Conservation (phyloP, 2,113 vertebrate species). For the Athene cunicularia region DNA sequence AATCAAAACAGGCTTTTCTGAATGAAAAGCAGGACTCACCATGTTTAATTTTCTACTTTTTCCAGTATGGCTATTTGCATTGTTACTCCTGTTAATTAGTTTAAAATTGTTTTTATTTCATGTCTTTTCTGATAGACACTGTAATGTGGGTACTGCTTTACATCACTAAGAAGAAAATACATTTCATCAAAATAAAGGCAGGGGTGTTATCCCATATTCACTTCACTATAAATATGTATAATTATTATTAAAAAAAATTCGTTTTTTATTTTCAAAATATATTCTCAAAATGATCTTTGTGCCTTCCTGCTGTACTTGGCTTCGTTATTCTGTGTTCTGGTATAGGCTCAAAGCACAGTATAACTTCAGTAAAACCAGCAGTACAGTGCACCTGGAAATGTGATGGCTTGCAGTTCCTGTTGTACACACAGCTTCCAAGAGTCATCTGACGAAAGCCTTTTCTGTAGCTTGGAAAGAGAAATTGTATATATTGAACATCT, state of each 20-base stretch:
- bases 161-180: background rate
- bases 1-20: background rate
- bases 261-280: background rate
- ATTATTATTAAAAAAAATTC: background rate
- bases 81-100: background rate
- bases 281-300: background rate
- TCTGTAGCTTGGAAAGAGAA: conserved; percentile 36
- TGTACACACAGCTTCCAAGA: conserved; percentile 26
- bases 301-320: conserved; percentile 67
- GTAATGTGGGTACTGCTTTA: background rate
- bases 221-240: background rate
- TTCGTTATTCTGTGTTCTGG: conserved; percentile 47
- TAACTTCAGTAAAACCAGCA: conserved; percentile 31
- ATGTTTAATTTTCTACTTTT: background rate
- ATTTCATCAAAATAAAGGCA: background rate
- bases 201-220: background rate
- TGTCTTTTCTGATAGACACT: background rate
- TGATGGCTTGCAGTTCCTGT: conserved; percentile 77
- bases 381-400: conserved; percentile 75
- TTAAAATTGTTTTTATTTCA: background rate
- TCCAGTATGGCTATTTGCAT: background rate
- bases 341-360: conserved; percentile 65
- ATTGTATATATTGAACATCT: background rate
- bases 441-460: conserved; percentile 26
- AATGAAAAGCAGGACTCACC: background rate